Conservation (phyloP, 1,140 invertebrate species). For the Mizuhopecten yessoensis region DNA sequence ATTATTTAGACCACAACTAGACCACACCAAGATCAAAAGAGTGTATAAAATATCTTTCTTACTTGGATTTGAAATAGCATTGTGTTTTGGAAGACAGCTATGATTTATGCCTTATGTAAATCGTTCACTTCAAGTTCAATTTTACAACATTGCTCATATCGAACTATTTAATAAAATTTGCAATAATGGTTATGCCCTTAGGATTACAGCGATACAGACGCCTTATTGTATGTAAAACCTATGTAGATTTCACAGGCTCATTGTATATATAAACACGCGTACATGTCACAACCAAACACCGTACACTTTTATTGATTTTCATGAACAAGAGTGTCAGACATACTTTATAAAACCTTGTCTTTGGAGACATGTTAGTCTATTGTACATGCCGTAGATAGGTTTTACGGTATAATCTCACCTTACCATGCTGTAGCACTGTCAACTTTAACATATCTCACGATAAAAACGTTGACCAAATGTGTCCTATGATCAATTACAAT, state of each 20-base stretch:
- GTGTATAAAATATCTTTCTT: no score
- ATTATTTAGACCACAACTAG: no score
- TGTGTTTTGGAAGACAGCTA: not conserved
- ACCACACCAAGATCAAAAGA: not conserved
- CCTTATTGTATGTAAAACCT: not conserved
- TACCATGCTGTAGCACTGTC: not conserved
- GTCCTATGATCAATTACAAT: not conserved
- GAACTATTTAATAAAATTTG: not conserved
- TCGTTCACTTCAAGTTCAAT: not conserved
- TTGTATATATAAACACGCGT: not conserved
- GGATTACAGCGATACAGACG: conserved; percentile 6
- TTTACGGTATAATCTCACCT: no score
- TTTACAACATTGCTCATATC: not conserved
- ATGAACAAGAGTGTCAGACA: not conserved
- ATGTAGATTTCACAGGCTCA: not conserved
- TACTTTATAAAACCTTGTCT: no score
- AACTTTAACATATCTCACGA: not conserved
- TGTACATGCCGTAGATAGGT: not conserved
- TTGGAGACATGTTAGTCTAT: not conserved
- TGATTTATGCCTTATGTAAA: not conserved
- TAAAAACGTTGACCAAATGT: not conserved
- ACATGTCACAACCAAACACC: not conserved
- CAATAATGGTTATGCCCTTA: no score
- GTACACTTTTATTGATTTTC: not conserved
- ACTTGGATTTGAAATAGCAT: no score